Evolutionary conservation across 1,140 invertebrate genomes (phyloP), one percentile per base, ranked within the genome.

Genomic region (Pogonognathellus flavescens): DNA sequence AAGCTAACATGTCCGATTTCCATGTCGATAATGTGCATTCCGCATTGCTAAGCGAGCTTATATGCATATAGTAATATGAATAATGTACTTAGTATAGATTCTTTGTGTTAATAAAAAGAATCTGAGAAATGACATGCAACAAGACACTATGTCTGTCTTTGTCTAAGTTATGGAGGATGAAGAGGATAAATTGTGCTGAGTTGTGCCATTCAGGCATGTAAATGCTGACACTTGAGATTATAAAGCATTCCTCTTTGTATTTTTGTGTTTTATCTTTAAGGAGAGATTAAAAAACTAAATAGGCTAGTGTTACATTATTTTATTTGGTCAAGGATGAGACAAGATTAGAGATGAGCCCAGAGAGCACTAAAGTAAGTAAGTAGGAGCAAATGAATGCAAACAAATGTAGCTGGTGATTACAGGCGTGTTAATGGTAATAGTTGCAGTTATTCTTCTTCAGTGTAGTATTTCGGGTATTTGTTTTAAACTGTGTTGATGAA

Each of bases 261-360:
- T 16, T n/a, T 16, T n/a, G 41, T 18, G 25, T 70, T 49, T 76
- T 76, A 41, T 76, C 41, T 76, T 76, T 50, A 50, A 76, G 70
- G 25, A 76, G 70, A 16, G 70, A 76, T 76, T 76, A 76, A 76
- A 76, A 76, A 76, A 76, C 70, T 76, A 76, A 76, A 76, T 76
- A 50, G 70, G 70, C 70, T 76, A 76, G 70, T 76, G 70, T 76
- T 76, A 76, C 70, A 62, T 18, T 62, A 62, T 20, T 49, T 49
- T 76, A 76, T 76, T 76, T 76, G 70, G 70, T 76, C 70, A 76
- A 76, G 70, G 70, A 76, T 76, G 70, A 76, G 70, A 76, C 70
- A 76, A 76, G 70, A 76, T 76, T 76, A 76, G 70, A 76, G 70
- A 50, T 14, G 70, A 76, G 16, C 70, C 31, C 31, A 41, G 31